Conservation (phyloP, 2,113 vertebrate genomes). For the Coryphaenoides rupestris region DNA sequence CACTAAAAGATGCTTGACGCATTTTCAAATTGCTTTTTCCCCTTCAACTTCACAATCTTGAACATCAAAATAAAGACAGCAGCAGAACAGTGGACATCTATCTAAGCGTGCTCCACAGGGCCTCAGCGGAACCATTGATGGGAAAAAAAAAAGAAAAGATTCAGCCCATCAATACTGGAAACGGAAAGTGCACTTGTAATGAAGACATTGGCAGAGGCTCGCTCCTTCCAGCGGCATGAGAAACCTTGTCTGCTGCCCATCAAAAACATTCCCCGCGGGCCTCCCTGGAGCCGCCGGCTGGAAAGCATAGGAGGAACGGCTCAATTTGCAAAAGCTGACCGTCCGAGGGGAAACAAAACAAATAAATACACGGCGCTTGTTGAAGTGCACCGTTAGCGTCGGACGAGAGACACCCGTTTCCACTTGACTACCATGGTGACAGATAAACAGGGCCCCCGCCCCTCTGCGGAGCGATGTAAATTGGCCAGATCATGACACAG, state of each 20-base stretch:
- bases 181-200: background rate
- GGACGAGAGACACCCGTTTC: conserved; percentile 57
- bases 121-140: background rate
- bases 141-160: background rate
- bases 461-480: conserved; percentile 19
- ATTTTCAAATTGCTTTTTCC: background rate
- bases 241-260: conserved; percentile 29
- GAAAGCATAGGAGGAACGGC: conserved; percentile 40
- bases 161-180: background rate
- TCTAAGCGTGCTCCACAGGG: background rate
- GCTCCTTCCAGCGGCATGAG: conserved; percentile 22
- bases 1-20: no score
- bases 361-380: conserved; percentile 30
- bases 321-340: conserved; percentile 45
- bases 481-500: conserved; percentile 26
- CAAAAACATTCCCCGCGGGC: conserved; percentile 36
- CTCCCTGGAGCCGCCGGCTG: conserved; percentile 38
- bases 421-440: conserved; percentile 40
- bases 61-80: background rate
- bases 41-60: background rate
- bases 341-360: conserved; percentile 28
- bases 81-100: background rate
- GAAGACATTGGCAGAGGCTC: conserved; percentile 37
- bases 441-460: conserved; percentile 30
- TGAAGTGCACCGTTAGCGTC: conserved; percentile 26